Evolutionary conservation across 2,113 vertebrate genomes (phyloP).

Genomic region (Toxotes jaculatrix): DNA sequence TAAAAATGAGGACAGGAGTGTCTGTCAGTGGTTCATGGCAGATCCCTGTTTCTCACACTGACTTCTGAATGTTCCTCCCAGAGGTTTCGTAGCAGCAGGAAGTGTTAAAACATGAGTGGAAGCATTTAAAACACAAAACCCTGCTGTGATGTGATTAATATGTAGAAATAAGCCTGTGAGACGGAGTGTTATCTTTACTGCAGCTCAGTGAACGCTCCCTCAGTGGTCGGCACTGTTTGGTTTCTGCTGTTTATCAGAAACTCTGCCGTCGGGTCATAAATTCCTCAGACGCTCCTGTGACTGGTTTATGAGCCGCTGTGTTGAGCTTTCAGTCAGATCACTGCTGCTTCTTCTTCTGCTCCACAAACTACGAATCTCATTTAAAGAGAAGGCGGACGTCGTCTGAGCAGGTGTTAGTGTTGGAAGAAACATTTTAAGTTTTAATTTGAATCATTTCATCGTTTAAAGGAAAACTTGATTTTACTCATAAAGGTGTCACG

Average conservation of each 20-base stretch:
- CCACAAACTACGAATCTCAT: too few species aligned
- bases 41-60: too few species aligned
- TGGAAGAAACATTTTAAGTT: too few species aligned
- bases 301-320: neutral
- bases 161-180: neutral
- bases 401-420: too few species aligned
- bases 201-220: neutral
- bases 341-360: neutral
- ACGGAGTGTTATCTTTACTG: conserved; percentile 7
- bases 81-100: too few species aligned
- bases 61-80: too few species aligned
- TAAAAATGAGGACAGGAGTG: too few species aligned
- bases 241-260: conserved; percentile 31
- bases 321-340: neutral
- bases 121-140: neutral
- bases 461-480: too few species aligned
- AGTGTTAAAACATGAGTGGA: neutral
- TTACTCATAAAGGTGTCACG: too few species aligned
- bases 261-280: conserved; percentile 2
- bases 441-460: too few species aligned
- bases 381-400: too few species aligned
- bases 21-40: too few species aligned
- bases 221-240: neutral
- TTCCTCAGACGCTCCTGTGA: conserved; percentile 30
- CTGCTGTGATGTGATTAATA: neutral